phyloP scores from a whole-genome alignment of 2,888 invertebrate genomes.

The Himalopsyche kuldschensis region DNA sequence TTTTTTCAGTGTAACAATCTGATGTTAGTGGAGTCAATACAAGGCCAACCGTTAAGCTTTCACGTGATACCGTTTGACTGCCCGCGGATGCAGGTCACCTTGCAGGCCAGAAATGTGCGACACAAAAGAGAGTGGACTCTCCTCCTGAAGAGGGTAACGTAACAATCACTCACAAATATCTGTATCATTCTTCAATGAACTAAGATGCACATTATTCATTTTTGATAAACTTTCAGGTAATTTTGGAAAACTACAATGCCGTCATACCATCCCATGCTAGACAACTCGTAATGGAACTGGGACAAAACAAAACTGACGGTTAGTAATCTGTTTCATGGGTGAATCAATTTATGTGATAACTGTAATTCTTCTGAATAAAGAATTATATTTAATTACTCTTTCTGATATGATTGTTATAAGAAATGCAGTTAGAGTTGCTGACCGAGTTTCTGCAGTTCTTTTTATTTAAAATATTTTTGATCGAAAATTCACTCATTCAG shows the following conservation, averaged over 20 bases:
- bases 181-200: not conserved
- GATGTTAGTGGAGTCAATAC: conserved; percentile 94
- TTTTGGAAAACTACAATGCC: conserved; percentile 90
- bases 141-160: conserved; percentile 60
- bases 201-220: not conserved
- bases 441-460: too few species aligned
- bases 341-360: not conserved
- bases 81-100: conserved; percentile 86
- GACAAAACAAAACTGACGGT: conserved; percentile 75
- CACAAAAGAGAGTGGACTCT: conserved; percentile 79
- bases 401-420: not conserved
- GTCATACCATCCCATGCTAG: conserved; percentile 94
- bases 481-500: too few species aligned
- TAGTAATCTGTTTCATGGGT: conserved; percentile 38
- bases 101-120: conserved; percentile 79
- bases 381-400: too few species aligned
- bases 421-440: not conserved
- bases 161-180: not conserved
- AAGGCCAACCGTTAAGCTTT: conserved; percentile 92
- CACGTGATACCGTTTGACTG: conserved; percentile 97
- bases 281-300: conserved; percentile 87
- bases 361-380: too few species aligned
- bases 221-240: conserved; percentile 63
- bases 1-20: conserved; percentile 87
- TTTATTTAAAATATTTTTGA: too few species aligned